These are phyloP conservation scores for Myxocyprinus asiaticus DNA, from an alignment of 2,113 vertebrate species.

Conservation along the genomic window DNA sequence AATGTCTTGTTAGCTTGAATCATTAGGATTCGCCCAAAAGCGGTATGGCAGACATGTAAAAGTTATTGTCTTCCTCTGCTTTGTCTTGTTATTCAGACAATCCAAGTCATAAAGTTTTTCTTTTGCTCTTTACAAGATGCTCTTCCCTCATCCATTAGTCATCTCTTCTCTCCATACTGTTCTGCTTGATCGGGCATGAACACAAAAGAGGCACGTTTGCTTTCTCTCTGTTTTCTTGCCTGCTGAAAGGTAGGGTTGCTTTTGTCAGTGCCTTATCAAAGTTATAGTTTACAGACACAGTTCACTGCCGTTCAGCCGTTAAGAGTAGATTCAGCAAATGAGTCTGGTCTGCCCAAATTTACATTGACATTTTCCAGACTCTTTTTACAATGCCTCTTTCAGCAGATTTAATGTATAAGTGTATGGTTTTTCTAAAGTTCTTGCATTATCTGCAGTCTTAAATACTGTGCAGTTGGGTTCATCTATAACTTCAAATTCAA, in stretches of 20 bases:
- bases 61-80: neutral
- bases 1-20: neutral
- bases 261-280: neutral
- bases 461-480: neutral
- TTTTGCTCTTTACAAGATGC: neutral
- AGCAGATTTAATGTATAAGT: constrained; percentile 20
- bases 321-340: constrained; percentile 28
- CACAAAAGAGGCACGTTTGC: constrained; percentile 25
- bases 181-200: constrained; percentile 29
- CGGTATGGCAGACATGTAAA: constrained; percentile 1
- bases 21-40: neutral
- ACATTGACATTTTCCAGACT: constrained; percentile 34
- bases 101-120: neutral
- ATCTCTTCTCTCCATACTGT: constrained; percentile 3
- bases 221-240: neutral
- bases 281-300: constrained; percentile 7
- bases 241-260: constrained; percentile 19
- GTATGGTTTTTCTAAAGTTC: constrained; percentile 39
- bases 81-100: constrained; percentile 6
- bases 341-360: constrained; percentile 22
- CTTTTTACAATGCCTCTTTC: constrained; percentile 32
- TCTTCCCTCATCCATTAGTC: constrained; percentile 27
- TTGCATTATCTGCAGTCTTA: constrained; percentile 33
- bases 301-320: constrained; percentile 2
- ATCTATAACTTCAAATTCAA: neutral